Percentiles rank a stretch among this genome's conserved stretches.
These are phyloP conservation scores for Nephotettix cincticeps DNA, from an alignment of 1,140 invertebrate species.

Conservation along the genomic window DNA sequence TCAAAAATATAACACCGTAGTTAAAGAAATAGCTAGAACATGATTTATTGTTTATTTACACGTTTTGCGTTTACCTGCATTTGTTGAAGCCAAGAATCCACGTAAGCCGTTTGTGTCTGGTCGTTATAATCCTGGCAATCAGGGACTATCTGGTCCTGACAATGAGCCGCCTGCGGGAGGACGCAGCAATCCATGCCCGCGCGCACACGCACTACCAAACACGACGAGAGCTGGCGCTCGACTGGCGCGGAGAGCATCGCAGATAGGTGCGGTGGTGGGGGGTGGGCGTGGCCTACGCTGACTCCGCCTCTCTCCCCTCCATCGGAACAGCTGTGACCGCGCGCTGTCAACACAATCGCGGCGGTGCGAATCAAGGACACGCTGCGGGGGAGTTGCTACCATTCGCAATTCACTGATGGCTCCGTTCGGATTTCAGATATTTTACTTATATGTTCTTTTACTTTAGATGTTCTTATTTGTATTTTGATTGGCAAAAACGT, in stretches of 20 bases:
- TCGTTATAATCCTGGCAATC: slow-evolving; percentile 23
- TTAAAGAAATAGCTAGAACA: too few relatives aligned
- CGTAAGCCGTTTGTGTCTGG: neutral
- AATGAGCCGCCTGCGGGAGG: neutral
- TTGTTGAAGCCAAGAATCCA: slow-evolving; percentile 20
- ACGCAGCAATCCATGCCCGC: slow-evolving; percentile 16
- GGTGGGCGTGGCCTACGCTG: neutral
- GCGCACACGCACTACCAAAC: neutral
- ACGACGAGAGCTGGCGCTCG: neutral
- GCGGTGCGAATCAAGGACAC: too few relatives aligned
- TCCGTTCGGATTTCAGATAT: too few relatives aligned
- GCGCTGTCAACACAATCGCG: too few relatives aligned
- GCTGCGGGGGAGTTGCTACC: too few relatives aligned
- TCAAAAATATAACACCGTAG: too few relatives aligned
- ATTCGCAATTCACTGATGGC: too few relatives aligned
- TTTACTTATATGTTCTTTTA: too few relatives aligned
- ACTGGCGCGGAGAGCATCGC: neutral
- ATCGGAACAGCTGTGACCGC: too few relatives aligned
- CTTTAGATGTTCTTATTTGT: too few relatives aligned
- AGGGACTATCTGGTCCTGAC: slow-evolving; percentile 21
- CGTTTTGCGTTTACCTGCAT: slow-evolving; percentile 27
- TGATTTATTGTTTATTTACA: too few relatives aligned
- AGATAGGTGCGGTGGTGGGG: neutral
- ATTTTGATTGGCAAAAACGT: too few relatives aligned
- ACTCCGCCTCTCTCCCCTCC: neutral